Evolutionary conservation across 53 echinoderm and acorn worm genomes (phyloP), one percentile per base, ranked within the genome.

Genomic region (Henricia sp.): DNA sequence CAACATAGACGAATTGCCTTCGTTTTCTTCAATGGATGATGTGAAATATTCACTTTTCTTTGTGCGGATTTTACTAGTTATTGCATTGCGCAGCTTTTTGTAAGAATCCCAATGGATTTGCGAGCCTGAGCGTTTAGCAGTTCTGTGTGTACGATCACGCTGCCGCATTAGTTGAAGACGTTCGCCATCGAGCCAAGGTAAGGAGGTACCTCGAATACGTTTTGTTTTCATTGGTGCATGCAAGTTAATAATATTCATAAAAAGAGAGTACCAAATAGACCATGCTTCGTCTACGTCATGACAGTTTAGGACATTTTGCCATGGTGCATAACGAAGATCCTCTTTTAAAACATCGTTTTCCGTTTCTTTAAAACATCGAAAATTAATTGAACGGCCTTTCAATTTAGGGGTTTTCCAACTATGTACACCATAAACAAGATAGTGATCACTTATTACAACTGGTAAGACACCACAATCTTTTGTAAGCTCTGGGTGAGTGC

Each of bases 281-380:
- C 82, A 64, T 20, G 82, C 63, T 38, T 80, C 34, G 16, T 80
- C 82, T 6, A 80, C 58, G 9, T 39, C 25, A 23, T 77, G 12
- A 59, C 82, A 64, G 46, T 62, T 80, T 62, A 80, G 46, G 41
- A 80, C 82, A 80, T 29, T 35, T 62, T 80, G 17, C 82, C 82
- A 80, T 80, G 82, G 65, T 8, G 44, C 42, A 32, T 43, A 32
- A 48, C 38, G 37, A 30, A 82, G 39, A 48, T 82, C 35, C n/a
- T 42, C 36, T 25, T 19, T 26, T 10, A 66, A 43, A 3, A 67
- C 19, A 3, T 69, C 83, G 24, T 16, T 2, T 23, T 83, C 67
- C 10, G 52, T 37, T 20, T 52, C 62, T 43, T 68, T 67, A 68
- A 63, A 68, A 36, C 67, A 50, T 68, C 72, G 50, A 51, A 83